Percentiles rank a stretch among this genome's conserved stretches.
These are phyloP conservation scores for Xanthia icteritia DNA, from an alignment of 2,888 invertebrate genomes.

Conservation along the genomic window DNA sequence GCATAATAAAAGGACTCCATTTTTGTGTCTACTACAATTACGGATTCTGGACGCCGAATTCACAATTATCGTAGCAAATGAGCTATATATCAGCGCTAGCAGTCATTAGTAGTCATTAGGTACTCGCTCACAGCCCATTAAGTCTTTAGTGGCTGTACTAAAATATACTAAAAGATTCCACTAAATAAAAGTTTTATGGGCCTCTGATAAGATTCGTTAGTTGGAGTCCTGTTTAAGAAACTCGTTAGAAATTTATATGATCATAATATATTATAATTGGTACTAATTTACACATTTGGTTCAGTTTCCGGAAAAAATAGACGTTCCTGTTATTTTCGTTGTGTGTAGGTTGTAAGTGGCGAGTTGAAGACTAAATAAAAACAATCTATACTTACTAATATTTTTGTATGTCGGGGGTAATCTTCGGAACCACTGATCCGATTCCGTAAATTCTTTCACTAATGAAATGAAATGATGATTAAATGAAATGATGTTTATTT, in stretches of 20 bases:
- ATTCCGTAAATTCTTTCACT: too few species aligned
- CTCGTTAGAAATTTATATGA: background rate
- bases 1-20: background rate
- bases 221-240: background rate
- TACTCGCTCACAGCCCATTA: slow-evolving; percentile 46
- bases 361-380: background rate
- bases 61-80: slow-evolving; percentile 44
- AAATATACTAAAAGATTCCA: slow-evolving; percentile 49
- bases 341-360: background rate
- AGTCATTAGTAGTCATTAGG: slow-evolving; percentile 46
- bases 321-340: background rate
- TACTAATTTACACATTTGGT: background rate
- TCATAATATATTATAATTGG: background rate
- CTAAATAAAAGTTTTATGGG: slow-evolving; percentile 43
- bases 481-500: too few species aligned
- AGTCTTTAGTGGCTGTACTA: slow-evolving; percentile 44
- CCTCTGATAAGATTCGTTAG: slow-evolving; percentile 33
- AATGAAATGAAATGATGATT: too few species aligned
- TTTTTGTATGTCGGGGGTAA: too few species aligned
- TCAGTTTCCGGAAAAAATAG: background rate
- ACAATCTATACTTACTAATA: background rate
- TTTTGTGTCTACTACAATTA: slow-evolving; percentile 16
- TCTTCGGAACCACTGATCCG: background rate
- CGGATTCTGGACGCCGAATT: slow-evolving; percentile 14
- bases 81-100: slow-evolving; percentile 35